These are phyloP conservation scores for Macrocentrus cingulum DNA, from an alignment of 1,140 invertebrate genomes.

Conservation along the genomic window DNA sequence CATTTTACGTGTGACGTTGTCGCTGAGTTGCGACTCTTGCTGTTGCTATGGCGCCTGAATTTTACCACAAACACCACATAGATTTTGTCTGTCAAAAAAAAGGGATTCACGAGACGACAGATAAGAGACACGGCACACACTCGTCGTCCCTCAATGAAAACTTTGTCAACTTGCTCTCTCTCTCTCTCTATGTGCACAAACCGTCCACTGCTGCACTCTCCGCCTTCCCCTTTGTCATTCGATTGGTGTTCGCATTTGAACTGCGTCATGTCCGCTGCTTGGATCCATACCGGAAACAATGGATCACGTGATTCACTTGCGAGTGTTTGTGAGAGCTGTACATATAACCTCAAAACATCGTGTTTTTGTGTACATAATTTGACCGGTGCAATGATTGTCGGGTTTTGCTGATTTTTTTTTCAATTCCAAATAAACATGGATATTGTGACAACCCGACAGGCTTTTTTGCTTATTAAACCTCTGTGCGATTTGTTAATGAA, in stretches of 20 bases:
- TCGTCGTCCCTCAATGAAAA: neutral
- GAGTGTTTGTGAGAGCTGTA: neutral
- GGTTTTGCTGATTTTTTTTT: neutral
- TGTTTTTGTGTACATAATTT: too few relatives aligned
- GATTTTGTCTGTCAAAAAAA: neutral
- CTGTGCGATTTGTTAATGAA: constrained; percentile 58
- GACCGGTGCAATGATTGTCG: too few relatives aligned
- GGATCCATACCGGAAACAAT: neutral
- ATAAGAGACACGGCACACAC: neutral
- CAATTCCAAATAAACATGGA: constrained; percentile 31
- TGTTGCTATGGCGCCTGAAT: constrained; percentile 15
- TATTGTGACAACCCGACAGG: constrained; percentile 31
- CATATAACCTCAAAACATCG: too few relatives aligned
- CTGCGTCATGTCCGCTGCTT: neutral
- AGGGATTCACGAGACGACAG: neutral
- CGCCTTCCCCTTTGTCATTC: neutral
- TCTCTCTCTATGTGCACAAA: too few relatives aligned
- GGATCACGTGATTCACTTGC: neutral
- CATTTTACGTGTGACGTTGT: constrained; percentile 23
- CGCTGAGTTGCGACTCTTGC: constrained; percentile 12
- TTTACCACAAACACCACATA: neutral
- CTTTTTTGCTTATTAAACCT: constrained; percentile 58
- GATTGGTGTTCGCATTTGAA: neutral
- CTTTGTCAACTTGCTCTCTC: constrained; percentile 26
- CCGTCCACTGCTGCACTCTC: constrained; percentile 13